Evolutionary conservation across 2,797 vertebrate genomes (phyloP).

Genomic region (Paedocypris micromegethes): DNA sequence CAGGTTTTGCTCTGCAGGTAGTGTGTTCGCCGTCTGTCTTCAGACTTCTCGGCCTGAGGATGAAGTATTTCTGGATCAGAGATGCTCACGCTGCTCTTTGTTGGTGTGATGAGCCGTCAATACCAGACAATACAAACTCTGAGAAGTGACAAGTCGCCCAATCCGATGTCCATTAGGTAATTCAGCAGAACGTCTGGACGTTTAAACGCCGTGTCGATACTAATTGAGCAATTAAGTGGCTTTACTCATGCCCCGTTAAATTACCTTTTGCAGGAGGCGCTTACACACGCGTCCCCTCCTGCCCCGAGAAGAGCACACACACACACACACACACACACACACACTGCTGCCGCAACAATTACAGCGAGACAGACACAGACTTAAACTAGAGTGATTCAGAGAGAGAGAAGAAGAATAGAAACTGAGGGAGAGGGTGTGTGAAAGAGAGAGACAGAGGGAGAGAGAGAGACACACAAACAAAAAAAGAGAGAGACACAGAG

Average conservation of each 20-base stretch:
- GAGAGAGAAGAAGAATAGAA: no score
- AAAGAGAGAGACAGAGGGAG: constrained; percentile 2
- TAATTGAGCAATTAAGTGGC: constrained; percentile 88
- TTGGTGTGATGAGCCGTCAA: constrained; percentile 20
- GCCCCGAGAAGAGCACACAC: constrained; percentile 33
- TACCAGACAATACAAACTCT: constrained; percentile 78
- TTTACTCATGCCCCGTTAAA: constrained; percentile 85
- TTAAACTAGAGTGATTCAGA: no score
- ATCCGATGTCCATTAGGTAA: constrained; percentile 82
- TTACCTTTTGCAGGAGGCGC: constrained; percentile 55
- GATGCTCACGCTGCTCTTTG: constrained; percentile 1
- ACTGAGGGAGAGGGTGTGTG: no score
- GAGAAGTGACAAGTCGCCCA: constrained; percentile 71
- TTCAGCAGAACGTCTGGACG: constrained; percentile 82
- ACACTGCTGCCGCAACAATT: no score
- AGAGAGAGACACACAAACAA: constrained; percentile 5
- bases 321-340: neutral
- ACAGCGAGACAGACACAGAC: no score
- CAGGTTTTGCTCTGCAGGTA: no score
- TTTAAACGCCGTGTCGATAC: constrained; percentile 89
- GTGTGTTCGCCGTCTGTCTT: no score
- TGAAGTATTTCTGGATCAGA: constrained; percentile 13
- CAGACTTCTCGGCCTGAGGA: neutral
- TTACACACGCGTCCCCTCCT: constrained; percentile 53
- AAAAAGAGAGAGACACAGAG: constrained; percentile 3